These are phyloP conservation scores for Tillus elongatus DNA, from an alignment of 2,888 invertebrate genomes.

Conservation along the genomic window DNA sequence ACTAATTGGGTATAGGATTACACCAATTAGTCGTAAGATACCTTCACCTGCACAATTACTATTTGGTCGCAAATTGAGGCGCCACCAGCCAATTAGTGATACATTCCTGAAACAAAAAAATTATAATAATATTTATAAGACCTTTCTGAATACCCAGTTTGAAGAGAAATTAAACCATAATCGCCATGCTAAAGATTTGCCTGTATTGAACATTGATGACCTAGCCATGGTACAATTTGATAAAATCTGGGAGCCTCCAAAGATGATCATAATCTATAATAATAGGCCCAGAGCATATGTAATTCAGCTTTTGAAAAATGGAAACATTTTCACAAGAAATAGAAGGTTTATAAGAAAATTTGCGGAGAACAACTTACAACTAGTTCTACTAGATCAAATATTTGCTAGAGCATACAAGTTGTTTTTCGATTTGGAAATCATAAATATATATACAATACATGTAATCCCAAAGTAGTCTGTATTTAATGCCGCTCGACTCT, in stretches of 20 bases:
- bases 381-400: too few relatives aligned
- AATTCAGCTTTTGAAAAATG: background rate
- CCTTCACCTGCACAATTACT: slow-evolving; percentile 6
- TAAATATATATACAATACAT: too few relatives aligned
- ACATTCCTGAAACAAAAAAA: background rate
- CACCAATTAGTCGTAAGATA: slow-evolving; percentile 12
- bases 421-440: too few relatives aligned
- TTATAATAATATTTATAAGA: slow-evolving; percentile 1
- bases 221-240: background rate
- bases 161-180: background rate
- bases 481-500: too few relatives aligned
- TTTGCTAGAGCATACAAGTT: too few relatives aligned
- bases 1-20: slow-evolving; percentile 18
- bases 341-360: slow-evolving; percentile 1
- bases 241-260: background rate
- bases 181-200: background rate
- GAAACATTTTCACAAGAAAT: background rate
- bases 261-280: background rate
- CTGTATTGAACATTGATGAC: background rate
- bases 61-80: slow-evolving; percentile 4
- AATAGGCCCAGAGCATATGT: background rate
- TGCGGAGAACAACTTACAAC: too few relatives aligned
- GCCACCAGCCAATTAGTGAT: background rate
- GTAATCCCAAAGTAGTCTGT: too few relatives aligned
- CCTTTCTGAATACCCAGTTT: background rate